These are phyloP conservation scores for Enteromius treurensis DNA, from an alignment of 2,797 vertebrate genomes.

Conservation along the genomic window DNA sequence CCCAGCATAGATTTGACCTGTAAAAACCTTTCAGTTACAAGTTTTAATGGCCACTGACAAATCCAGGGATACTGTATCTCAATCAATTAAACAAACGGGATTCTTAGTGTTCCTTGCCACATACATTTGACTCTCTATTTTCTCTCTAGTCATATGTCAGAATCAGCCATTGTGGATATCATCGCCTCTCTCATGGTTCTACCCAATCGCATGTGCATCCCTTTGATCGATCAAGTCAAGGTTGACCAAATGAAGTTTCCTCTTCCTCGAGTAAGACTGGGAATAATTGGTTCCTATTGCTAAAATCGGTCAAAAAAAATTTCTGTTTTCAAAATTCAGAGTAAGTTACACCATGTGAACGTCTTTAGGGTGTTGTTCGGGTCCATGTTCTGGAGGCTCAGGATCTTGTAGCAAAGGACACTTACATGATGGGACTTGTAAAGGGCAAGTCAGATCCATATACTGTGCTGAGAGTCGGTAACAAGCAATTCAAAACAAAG, in stretches of 20 bases:
- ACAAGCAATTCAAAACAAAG: conserved; percentile 80
- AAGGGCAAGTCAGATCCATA: conserved; percentile 96
- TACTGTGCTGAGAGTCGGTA: conserved; percentile 83
- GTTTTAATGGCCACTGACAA: neutral
- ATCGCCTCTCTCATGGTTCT: conserved; percentile 90
- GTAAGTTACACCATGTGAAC: neutral
- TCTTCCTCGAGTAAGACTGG: conserved; percentile 80
- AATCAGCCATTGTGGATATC: conserved; percentile 86
- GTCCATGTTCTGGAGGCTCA: conserved; percentile 87
- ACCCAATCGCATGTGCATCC: conserved; percentile 92
- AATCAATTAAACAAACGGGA: neutral
- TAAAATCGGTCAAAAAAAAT: neutral
- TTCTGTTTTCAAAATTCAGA: neutral
- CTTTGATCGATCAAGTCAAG: conserved; percentile 89
- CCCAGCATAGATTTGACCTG: neutral
- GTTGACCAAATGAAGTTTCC: conserved; percentile 89
- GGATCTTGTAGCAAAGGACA: conserved; percentile 89
- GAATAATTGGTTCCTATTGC: neutral
- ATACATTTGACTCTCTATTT: neutral
- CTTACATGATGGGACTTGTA: conserved; percentile 86
- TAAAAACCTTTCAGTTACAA: neutral
- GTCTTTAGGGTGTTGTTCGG: conserved; percentile 87
- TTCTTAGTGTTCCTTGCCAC: neutral
- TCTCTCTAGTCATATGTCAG: conserved; percentile 83
- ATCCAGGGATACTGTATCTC: neutral